Percentiles rank a stretch among this genome's conserved stretches.
Evolutionary conservation across 2,797 vertebrate species (phyloP).

Genomic region (Tenualosa thibaudeaui): DNA sequence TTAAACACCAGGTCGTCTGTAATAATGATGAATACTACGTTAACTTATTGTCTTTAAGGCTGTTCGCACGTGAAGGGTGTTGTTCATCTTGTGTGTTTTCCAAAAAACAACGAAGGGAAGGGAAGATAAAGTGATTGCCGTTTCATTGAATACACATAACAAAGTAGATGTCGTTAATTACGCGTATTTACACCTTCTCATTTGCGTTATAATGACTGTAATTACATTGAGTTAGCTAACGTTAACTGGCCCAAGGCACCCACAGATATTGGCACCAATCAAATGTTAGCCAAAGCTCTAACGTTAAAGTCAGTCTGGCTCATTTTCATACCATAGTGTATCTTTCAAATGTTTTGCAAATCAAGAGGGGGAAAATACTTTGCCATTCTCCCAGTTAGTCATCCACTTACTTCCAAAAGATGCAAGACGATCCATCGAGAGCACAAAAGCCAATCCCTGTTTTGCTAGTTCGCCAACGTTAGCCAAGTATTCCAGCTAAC

Average conservation of each 20-base stretch:
- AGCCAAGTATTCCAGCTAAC: background rate
- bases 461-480: slow-evolving; percentile 11
- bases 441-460: background rate
- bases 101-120: no score
- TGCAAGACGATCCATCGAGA: slow-evolving; percentile 72
- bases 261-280: no score
- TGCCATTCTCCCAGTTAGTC: background rate
- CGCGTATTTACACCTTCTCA: no score
- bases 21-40: background rate
- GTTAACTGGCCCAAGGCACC: no score
- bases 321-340: background rate
- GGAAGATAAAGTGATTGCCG: no score
- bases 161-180: no score
- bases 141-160: no score
- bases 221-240: no score
- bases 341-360: background rate
- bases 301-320: no score
- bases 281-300: no score
- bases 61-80: background rate
- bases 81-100: background rate
- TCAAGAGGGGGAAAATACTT: background rate
- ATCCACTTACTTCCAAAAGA: slow-evolving; percentile 74
- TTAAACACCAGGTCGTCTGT: background rate
- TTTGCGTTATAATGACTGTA: no score
- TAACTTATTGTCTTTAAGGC: background rate